Evolutionary conservation across 2,113 vertebrate genomes (phyloP).

Genomic region (Leiothrix lutea): DNA sequence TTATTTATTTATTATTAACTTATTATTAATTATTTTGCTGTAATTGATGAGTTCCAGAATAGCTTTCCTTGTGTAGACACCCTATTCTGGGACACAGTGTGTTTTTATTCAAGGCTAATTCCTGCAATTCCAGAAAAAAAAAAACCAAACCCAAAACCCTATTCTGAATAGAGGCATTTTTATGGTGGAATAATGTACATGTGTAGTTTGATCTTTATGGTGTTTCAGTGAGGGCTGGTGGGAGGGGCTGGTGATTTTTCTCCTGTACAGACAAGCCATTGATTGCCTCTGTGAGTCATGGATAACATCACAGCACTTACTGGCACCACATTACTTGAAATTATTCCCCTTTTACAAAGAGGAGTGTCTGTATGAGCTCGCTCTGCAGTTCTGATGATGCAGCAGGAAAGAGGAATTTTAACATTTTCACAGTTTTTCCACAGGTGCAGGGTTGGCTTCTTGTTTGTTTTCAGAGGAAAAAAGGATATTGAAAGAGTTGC

Average conservation of each 20-base stretch:
- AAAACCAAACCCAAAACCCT: not conserved
- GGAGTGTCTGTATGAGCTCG: slow-evolving; percentile 30
- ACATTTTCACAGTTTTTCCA: not conserved
- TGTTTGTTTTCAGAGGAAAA: slow-evolving; percentile 7
- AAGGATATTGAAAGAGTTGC: not conserved
- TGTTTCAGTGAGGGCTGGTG: not conserved
- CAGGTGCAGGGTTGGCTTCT: slow-evolving; percentile 15
- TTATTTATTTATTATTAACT: no score
- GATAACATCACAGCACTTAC: slow-evolving; percentile 57
- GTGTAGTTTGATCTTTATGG: slow-evolving; percentile 44
- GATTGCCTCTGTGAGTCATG: slow-evolving; percentile 57
- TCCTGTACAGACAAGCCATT: slow-evolving; percentile 55
- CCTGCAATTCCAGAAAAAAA: slow-evolving; percentile 24
- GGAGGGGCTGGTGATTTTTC: slow-evolving; percentile 51
- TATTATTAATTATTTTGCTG: not conserved
- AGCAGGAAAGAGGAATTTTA: slow-evolving; percentile 32
- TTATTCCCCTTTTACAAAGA: slow-evolving; percentile 54
- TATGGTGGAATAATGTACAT: slow-evolving; percentile 37
- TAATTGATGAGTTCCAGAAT: not conserved
- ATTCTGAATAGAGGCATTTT: slow-evolving; percentile 51
- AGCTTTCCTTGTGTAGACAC: not conserved
- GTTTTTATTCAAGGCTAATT: slow-evolving; percentile 21
- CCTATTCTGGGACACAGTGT: not conserved
- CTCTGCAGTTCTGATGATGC: slow-evolving; percentile 35
- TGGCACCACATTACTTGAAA: slow-evolving; percentile 58